Base-by-base conservation (phyloP, 1,140 invertebrate species). In the Akabosia matsudoensis region DNA sequence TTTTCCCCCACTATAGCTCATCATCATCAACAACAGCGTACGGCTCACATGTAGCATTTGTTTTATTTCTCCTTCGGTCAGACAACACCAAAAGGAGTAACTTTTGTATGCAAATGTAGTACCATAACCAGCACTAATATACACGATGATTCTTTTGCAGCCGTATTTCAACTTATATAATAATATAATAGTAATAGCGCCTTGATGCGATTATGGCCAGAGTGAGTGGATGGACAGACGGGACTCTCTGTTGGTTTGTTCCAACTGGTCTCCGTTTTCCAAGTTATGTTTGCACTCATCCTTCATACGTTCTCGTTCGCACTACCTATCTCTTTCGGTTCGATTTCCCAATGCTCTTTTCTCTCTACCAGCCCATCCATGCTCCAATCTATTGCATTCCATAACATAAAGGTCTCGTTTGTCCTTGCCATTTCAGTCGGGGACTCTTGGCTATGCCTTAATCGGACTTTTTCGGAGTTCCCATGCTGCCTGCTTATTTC, bases 401-500 rank as follows among this genome's bases (percentile, higher is more conserved):
- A 16, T 30, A 67, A 31, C 61, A 67, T n/a, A n/a, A 67, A 67
- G 28, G 61, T 67, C 61, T 67, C 61, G 30, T 31, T 67, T 67
- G 61, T 67, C 61, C 61, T 67, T 67, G 61, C 61, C 61, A 67
- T 67, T 67, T 67, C 28, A 30, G 61, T 67, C 61, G 61, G 61
- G 61, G 28, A 67, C 61, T 67, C 24, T 31, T 67, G 61, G 26
- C 61, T 67, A 30, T 24, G 61, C 61, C 61, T 67, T 67, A 28
- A 67, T 67, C 61, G 61, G 61, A 67, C 61, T 67, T 67, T 67
- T 67, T 67, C 61, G 61, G 61, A 31, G 28, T 67, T 67, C 61
- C 61, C 61, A 67, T 67, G 61, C 61, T 67, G 61, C 61, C 54
- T 61, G 14, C 14, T 4, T 24, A 14, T 61, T 14, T 61, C 13